Evolutionary conservation across 2,888 invertebrate genomes (phyloP), one percentile per base, ranked within the genome.

Genomic region (Pyrochroa serraticornis): DNA sequence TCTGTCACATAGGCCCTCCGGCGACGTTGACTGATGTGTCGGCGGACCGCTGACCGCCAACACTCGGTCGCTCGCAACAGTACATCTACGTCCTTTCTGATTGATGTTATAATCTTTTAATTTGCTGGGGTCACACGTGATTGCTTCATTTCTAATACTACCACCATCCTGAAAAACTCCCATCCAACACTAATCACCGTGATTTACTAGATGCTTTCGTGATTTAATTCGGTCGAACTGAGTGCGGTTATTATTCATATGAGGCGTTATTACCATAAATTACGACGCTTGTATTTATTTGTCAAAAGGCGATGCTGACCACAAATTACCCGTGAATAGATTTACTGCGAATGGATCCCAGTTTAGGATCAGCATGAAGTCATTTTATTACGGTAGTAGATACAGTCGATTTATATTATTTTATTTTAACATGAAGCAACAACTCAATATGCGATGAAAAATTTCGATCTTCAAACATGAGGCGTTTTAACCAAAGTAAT

Each of bases 1-100:
- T 72, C 73, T 72, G 73, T 74, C 72, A 72, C 69, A 62, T 49
- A 52, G 56, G 53, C 63, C 62, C 59, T 62, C 48, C 64, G 65
- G 68, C 65, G 72, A 74, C 71, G 64, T 67, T 74, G 73, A 74
- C 71, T 71, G 72, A 74, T 74, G 71, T 67, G 65, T 61, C 64
- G 68, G 61, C 57, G 54, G 62, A 63, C 66, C 67, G 62, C 68
- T 64, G 70, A 58, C 67, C 63, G 60, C 60, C 56, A 42, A 55
- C 59, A 59, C 55, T 51, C 41, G 43, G 10, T 39, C 14, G 13
- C 36, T 42, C 10, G 33, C 34, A 42, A 31, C 41, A 41, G 43
- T 47, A 41, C 48, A 52, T 56, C 44, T 36, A 56, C 50, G 59
- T 58, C 56, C 48, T 55, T 32, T 63, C 64, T 65, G 64, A 63